Conservation (phyloP, 2,888 invertebrate species). For the Calameuta idolon region DNA sequence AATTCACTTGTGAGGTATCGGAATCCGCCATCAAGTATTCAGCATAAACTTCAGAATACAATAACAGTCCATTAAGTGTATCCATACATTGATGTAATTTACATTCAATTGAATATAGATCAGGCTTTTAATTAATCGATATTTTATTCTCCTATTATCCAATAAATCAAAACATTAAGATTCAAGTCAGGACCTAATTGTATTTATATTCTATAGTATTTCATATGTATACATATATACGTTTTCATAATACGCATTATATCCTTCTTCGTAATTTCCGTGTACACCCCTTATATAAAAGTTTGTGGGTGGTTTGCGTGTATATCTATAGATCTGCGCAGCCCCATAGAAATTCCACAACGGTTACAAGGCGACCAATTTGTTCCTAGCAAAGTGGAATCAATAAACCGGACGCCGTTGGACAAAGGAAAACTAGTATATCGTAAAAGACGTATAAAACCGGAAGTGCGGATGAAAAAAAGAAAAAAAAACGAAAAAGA, state of each 20-base stretch:
- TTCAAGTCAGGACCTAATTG: background rate
- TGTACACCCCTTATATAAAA: background rate
- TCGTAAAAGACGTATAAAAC: background rate
- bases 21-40: background rate
- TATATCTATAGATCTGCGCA: background rate
- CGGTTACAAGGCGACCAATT: background rate
- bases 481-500: background rate
- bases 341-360: background rate
- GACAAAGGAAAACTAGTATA: background rate
- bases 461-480: background rate
- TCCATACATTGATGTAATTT: background rate
- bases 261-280: background rate
- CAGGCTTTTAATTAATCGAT: background rate
- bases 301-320: background rate
- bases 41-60: background rate
- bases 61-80: too few species aligned
- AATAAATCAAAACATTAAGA: background rate
- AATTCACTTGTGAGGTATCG: background rate
- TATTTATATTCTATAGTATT: background rate
- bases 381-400: background rate
- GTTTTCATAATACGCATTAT: background rate
- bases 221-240: background rate
- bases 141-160: background rate
- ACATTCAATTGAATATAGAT: background rate
- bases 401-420: background rate